Base-by-base conservation (phyloP, 1,140 invertebrate species). In the Myzus persicae region DNA sequence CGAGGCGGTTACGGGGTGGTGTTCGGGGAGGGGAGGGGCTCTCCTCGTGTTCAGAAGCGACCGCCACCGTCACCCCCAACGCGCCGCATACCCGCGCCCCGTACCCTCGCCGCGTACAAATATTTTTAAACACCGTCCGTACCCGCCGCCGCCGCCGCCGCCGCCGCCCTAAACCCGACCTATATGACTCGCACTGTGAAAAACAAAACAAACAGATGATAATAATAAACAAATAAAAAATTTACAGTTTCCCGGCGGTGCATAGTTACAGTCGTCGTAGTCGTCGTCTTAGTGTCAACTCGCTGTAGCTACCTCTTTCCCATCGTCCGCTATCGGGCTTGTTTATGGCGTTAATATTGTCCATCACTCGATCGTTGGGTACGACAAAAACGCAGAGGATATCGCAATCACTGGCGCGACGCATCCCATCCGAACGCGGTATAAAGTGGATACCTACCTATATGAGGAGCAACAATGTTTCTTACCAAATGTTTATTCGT, bases 61-160 rank as follows among this genome's bases (percentile, higher is more conserved):
- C 36, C 44, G 44, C 46, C 87, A 51, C 40, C 46, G 48, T 36
- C 46, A 51, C n/a, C 40, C 38, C 42, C n/a, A 44, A 18, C 90
- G 44, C n/a, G 67, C 40, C 14, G 42, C 54, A 6, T 38, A 26
- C 82, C 59, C 42, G n/a, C n/a, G 67, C 40, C 14, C 59, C 54
- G 8, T 38, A 26, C 82, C 59, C 42, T 7, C 18, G 54, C 26
- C 40, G 14, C 38, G 42, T 44, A 31, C 48, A 40, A 44, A 91
- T 91, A 76, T 76, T 91, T 91, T 76, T 91, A 92, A 92, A 82
- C 59, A 81, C 90, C 40, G 89, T 90, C 51, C 54, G 89, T n/a
- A n/a, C n/a, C 51, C 87, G n/a, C 46, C 82, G 46, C 51, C 51
- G 89, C 59, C 89, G 89, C 51, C 87, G n/a, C 46, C 82, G 46